These are phyloP conservation scores for Himalopsyche tibetana DNA, from an alignment of 2,888 invertebrate genomes.

Conservation along the genomic window DNA sequence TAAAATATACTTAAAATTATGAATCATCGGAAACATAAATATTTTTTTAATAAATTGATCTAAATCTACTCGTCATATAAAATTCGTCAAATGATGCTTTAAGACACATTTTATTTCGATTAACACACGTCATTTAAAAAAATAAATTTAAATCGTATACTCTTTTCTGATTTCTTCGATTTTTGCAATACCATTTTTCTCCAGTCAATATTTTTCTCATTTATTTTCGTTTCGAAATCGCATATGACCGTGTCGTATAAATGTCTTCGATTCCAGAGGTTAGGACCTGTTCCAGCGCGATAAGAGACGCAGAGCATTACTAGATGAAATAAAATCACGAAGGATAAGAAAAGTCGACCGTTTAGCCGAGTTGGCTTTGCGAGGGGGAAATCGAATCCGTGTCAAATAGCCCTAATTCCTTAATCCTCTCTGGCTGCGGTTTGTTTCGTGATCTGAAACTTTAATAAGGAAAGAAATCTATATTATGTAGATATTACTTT, in stretches of 20 bases:
- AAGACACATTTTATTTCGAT: too few relatives aligned
- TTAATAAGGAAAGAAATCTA: background rate
- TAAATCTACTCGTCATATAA: too few relatives aligned
- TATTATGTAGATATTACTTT: too few relatives aligned
- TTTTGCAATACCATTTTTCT: background rate
- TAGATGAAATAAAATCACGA: conserved; percentile 62
- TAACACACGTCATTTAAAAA: too few relatives aligned
- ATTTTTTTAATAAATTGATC: too few relatives aligned
- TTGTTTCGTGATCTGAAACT: conserved; percentile 48
- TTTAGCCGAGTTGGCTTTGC: conserved; percentile 37
- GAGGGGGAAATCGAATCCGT: conserved; percentile 21
- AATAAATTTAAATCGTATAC: background rate
- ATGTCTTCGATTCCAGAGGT: conserved; percentile 23
- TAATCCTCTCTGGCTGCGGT: conserved; percentile 26
- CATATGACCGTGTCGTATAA: conserved; percentile 35
- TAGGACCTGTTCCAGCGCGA: conserved; percentile 57
- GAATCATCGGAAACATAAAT: too few relatives aligned
- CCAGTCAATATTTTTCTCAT: conserved; percentile 11
- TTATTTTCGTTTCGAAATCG: background rate
- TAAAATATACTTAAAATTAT: too few relatives aligned
- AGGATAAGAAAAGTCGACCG: conserved; percentile 59
- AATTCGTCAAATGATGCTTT: too few relatives aligned
- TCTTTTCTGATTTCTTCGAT: background rate
- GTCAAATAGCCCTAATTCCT: conserved; percentile 31
- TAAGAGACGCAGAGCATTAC: conserved; percentile 59